phyloP scores from a whole-genome alignment of 2,113 vertebrate species.

The Engraulis encrasicolus region DNA sequence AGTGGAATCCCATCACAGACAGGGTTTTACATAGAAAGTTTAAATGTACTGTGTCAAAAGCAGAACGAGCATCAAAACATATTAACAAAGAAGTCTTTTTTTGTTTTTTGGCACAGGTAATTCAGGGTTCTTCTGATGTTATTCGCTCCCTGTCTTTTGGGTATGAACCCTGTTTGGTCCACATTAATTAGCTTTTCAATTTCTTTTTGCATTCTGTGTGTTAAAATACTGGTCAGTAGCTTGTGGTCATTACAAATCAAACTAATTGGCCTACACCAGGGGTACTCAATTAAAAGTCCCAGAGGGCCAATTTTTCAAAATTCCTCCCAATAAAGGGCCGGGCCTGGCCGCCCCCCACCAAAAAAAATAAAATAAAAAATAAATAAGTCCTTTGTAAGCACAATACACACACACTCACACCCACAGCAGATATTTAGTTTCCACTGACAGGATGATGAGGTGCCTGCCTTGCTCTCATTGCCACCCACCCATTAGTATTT shows the following conservation, averaged over 20 bases:
- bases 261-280: conserved; percentile 22
- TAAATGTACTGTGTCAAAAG: not conserved
- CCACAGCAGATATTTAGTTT: too few relatives aligned
- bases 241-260: conserved; percentile 25
- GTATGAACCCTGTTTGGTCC: conserved; percentile 2
- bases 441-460: too few relatives aligned
- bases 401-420: too few relatives aligned
- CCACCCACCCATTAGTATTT: too few relatives aligned
- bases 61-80: not conserved
- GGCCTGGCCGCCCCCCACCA: too few relatives aligned
- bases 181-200: not conserved
- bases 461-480: too few relatives aligned
- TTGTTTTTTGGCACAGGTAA: not conserved
- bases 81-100: conserved; percentile 7
- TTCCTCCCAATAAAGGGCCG: too few relatives aligned
- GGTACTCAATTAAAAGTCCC: too few relatives aligned
- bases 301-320: too few relatives aligned
- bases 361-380: too few relatives aligned
- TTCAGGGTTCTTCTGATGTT: not conserved
- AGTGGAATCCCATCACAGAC: not conserved
- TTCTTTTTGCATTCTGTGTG: conserved; percentile 21
- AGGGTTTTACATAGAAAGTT: not conserved
- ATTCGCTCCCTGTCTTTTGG: not conserved
- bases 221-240: conserved; percentile 14
- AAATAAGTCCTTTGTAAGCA: too few relatives aligned